Percentiles rank a stretch among this genome's conserved stretches.
phyloP scores from a whole-genome alignment of 2,888 invertebrate species.

The Euphydryas editha region DNA sequence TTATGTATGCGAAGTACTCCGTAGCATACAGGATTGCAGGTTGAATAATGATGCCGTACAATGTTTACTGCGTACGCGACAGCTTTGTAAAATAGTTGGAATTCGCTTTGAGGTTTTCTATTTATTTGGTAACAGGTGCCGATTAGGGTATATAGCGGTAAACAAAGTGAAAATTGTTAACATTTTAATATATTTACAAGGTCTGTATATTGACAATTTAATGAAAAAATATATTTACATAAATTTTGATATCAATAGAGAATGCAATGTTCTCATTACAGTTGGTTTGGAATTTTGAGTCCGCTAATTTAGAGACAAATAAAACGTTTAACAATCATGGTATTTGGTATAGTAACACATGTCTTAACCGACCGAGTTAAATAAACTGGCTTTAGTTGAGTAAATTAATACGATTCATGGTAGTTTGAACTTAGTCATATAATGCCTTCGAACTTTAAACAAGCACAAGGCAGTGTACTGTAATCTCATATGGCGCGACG shows the following conservation, averaged over 20 bases:
- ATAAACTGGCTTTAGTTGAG: slow-evolving; percentile 52
- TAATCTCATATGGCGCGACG: slow-evolving; percentile 69
- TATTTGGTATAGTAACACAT: slow-evolving; percentile 24
- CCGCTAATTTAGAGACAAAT: slow-evolving; percentile 65
- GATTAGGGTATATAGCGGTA: slow-evolving; percentile 34
- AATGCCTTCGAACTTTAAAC: slow-evolving; percentile 57
- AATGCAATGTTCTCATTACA: slow-evolving; percentile 9
- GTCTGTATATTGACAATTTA: background rate
- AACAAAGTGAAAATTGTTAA: background rate
- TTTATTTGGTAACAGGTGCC: slow-evolving; percentile 42
- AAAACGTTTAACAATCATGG: slow-evolving; percentile 65
- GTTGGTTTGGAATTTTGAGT: background rate
- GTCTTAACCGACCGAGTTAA: slow-evolving; percentile 58
- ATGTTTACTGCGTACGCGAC: slow-evolving; percentile 57
- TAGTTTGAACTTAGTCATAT: slow-evolving; percentile 59
- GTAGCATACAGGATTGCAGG: slow-evolving; percentile 51
- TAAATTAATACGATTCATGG: slow-evolving; percentile 52
- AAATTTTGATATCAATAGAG: background rate
- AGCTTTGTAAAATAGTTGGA: slow-evolving; percentile 62
- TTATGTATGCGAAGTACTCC: slow-evolving; percentile 32
- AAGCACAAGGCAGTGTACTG: slow-evolving; percentile 48
- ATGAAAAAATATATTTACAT: background rate
- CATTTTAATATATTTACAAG: background rate
- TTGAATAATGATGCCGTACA: slow-evolving; percentile 72
- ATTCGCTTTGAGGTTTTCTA: slow-evolving; percentile 50